A percentile compares a stretch with the other conserved stretches of the same genome.
These are phyloP conservation scores for Spodoptera littoralis DNA, from an alignment of 2,888 invertebrate species.

Conservation along the genomic window DNA sequence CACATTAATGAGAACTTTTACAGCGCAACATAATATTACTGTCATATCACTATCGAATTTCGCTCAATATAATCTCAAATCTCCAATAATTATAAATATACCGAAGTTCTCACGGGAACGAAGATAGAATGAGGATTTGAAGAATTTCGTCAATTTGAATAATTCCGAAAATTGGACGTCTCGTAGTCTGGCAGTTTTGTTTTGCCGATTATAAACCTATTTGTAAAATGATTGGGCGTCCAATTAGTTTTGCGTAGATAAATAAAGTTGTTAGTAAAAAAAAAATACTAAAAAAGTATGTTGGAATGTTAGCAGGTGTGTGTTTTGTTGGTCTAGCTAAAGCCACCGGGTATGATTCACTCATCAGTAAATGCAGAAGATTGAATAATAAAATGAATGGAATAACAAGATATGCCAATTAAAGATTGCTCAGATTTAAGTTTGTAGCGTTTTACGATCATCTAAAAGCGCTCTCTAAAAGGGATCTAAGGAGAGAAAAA, in stretches of 20 bases:
- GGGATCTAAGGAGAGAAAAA: too few relatives aligned
- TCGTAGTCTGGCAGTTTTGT: constrained; percentile 35
- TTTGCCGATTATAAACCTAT: constrained; percentile 49
- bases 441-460: too few relatives aligned
- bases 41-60: constrained; percentile 53
- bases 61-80: constrained; percentile 46
- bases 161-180: constrained; percentile 44
- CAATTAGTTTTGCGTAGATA: constrained; percentile 42
- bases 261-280: constrained; percentile 5
- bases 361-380: too few relatives aligned
- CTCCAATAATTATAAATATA: constrained; percentile 52
- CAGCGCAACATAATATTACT: constrained; percentile 25
- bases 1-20: constrained; percentile 46
- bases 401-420: too few relatives aligned
- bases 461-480: too few relatives aligned
- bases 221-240: constrained; percentile 48
- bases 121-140: constrained; percentile 25
- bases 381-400: too few relatives aligned
- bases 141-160: constrained; percentile 63
- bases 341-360: too few relatives aligned
- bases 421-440: too few relatives aligned
- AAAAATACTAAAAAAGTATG: constrained; percentile 9
- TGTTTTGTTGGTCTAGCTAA: neutral
- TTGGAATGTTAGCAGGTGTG: constrained; percentile 34
- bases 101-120: constrained; percentile 68